Percentiles rank a stretch among this genome's conserved stretches.
These are phyloP conservation scores for Panthera leo DNA, from an alignment of 2,113 vertebrate genomes.

Conservation along the genomic window DNA sequence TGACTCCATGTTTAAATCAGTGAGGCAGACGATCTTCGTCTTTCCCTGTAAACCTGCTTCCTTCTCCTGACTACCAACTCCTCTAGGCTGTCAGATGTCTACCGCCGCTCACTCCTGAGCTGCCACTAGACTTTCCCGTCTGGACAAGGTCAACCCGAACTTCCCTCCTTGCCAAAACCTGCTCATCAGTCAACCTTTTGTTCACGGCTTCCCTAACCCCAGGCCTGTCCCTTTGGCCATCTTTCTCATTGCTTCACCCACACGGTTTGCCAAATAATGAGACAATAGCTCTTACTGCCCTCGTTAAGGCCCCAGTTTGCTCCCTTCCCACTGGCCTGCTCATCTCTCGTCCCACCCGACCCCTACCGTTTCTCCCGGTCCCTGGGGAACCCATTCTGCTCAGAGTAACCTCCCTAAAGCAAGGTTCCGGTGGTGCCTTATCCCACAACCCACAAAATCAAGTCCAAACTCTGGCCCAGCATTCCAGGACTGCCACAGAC, in stretches of 20 bases:
- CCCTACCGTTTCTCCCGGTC: background rate
- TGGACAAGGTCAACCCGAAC: background rate
- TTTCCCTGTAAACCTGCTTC: background rate
- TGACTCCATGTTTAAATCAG: slow-evolving; percentile 49
- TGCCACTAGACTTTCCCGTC: background rate
- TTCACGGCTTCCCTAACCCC: background rate
- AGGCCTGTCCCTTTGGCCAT: background rate
- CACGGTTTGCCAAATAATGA: background rate
- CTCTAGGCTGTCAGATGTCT: background rate
- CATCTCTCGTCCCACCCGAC: background rate
- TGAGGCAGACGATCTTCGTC: slow-evolving; percentile 14
- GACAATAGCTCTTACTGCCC: background rate
- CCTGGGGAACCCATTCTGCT: background rate
- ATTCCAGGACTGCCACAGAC: background rate
- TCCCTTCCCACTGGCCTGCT: background rate
- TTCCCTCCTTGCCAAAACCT: background rate
- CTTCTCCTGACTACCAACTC: background rate
- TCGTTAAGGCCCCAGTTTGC: background rate
- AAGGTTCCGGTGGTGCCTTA: background rate
- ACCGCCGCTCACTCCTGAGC: background rate
- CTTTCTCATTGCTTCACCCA: background rate
- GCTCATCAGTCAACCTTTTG: background rate
- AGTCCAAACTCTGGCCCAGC: background rate
- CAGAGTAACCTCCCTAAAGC: background rate
- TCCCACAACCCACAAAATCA: background rate